Evolutionary conservation across 1,140 invertebrate genomes (phyloP).

Genomic region (Palaemon carinicauda): DNA sequence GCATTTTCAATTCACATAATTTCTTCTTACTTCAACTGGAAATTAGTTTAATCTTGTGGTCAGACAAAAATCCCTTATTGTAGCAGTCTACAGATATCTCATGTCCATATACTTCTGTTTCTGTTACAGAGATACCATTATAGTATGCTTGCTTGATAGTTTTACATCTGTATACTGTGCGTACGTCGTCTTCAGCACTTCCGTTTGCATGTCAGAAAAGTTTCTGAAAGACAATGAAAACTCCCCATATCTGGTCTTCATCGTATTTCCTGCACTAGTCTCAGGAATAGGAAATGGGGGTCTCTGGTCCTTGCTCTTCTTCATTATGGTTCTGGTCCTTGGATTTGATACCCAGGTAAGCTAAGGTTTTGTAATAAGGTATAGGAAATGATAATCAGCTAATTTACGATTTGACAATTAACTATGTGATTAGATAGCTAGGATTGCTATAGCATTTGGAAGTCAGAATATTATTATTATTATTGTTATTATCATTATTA

Average conservation of each 20-base stretch:
- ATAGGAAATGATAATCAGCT: neutral
- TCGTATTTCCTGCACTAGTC: neutral
- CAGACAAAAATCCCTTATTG: too few species aligned
- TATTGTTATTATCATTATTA: too few species aligned
- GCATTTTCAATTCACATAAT: too few species aligned
- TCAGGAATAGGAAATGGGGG: neutral
- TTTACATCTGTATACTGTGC: neutral
- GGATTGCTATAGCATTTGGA: too few species aligned
- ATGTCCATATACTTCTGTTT: neutral
- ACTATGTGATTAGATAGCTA: too few species aligned
- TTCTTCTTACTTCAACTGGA: too few species aligned
- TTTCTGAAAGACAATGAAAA: neutral
- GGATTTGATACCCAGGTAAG: slow-evolving; percentile 17
- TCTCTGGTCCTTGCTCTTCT: slow-evolving; percentile 14
- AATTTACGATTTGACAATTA: too few species aligned
- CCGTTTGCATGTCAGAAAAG: neutral
- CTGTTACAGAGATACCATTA: neutral
- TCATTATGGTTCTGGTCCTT: slow-evolving; percentile 9
- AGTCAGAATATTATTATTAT: too few species aligned
- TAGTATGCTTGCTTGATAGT: slow-evolving; percentile 11
- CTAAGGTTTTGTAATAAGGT: neutral
- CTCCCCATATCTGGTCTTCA: neutral
- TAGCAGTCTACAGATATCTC: too few species aligned
- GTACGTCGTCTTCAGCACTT: neutral
- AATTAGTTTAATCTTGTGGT: too few species aligned